Evolutionary conservation across 1,140 invertebrate species (phyloP).

Genomic region (Formica selysi): DNA sequence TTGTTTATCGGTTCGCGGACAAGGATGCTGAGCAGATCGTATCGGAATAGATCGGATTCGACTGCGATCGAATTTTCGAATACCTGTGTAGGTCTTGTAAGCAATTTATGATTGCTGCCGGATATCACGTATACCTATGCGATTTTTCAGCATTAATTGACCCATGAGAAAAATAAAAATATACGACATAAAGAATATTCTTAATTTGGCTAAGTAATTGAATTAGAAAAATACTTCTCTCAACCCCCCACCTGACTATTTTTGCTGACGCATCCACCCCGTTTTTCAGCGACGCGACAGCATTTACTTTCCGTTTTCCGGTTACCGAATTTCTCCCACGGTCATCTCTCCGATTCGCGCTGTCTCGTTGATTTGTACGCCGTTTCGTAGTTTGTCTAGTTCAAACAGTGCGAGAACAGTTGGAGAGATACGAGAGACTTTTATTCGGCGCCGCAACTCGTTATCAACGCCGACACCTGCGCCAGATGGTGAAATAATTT

Average conservation of each 20-base stretch:
- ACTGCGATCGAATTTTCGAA: not conserved
- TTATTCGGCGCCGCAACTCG: slow-evolving; percentile 67
- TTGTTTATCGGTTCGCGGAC: slow-evolving; percentile 44
- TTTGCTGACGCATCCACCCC: not conserved
- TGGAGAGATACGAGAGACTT: slow-evolving; percentile 42
- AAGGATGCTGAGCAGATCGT: not conserved
- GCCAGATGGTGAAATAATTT: slow-evolving; percentile 81
- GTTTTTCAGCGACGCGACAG: slow-evolving; percentile 6
- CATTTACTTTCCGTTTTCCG: slow-evolving; percentile 38
- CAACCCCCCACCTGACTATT: not conserved
- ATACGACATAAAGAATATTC: not conserved
- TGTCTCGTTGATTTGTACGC: slow-evolving; percentile 29
- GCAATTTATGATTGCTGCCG: not conserved
- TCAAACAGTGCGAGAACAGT: slow-evolving; percentile 48
- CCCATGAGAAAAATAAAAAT: not conserved
- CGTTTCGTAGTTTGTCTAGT: slow-evolving; percentile 39
- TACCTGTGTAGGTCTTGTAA: not conserved
- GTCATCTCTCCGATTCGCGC: not conserved
- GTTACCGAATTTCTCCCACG: slow-evolving; percentile 3
- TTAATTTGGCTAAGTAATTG: not conserved
- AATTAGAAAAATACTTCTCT: not conserved
- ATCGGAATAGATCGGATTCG: slow-evolving; percentile 5
- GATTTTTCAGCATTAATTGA: slow-evolving; percentile 4
- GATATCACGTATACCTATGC: not conserved
- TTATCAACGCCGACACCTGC: slow-evolving; percentile 77